These are phyloP conservation scores for Clarias pachynema DNA, from an alignment of 2,797 vertebrate genomes.

Conservation along the genomic window DNA sequence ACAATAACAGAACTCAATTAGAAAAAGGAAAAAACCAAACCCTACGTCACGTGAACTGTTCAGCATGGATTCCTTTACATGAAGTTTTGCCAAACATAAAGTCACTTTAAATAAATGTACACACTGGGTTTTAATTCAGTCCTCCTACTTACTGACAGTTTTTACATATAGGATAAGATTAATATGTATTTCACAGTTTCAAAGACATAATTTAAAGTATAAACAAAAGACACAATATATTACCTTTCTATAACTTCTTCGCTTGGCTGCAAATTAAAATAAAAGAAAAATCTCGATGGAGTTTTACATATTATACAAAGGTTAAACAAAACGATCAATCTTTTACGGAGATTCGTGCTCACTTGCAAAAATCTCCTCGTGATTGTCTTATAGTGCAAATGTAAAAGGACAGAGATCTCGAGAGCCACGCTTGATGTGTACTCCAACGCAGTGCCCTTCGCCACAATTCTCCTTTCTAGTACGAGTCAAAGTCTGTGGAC, in stretches of 20 bases:
- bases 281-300: constrained; percentile 82
- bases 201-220: constrained; percentile 92
- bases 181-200: constrained; percentile 85
- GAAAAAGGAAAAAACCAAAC: constrained; percentile 24
- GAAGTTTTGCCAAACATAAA: constrained; percentile 40
- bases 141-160: constrained; percentile 53
- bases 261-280: constrained; percentile 89
- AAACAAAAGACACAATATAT: constrained; percentile 93
- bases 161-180: constrained; percentile 58
- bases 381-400: constrained; percentile 88
- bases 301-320: constrained; percentile 90
- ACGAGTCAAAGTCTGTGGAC: constrained; percentile 16
- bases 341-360: constrained; percentile 74
- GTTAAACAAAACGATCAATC: constrained; percentile 77
- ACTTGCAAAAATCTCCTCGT: constrained; percentile 79
- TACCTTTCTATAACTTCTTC: constrained; percentile 85
- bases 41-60: constrained; percentile 42
- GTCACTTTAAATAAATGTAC: constrained; percentile 55
- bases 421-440: constrained; percentile 62
- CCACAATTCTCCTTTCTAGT: constrained; percentile 26
- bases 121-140: constrained; percentile 52
- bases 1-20: constrained; percentile 26
- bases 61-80: constrained; percentile 32
- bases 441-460: constrained; percentile 69
- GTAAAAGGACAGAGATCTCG: constrained; percentile 54